Evolutionary conservation across 2,888 invertebrate genomes (phyloP).

Genomic region (Caenorhabditis imperialis): DNA sequence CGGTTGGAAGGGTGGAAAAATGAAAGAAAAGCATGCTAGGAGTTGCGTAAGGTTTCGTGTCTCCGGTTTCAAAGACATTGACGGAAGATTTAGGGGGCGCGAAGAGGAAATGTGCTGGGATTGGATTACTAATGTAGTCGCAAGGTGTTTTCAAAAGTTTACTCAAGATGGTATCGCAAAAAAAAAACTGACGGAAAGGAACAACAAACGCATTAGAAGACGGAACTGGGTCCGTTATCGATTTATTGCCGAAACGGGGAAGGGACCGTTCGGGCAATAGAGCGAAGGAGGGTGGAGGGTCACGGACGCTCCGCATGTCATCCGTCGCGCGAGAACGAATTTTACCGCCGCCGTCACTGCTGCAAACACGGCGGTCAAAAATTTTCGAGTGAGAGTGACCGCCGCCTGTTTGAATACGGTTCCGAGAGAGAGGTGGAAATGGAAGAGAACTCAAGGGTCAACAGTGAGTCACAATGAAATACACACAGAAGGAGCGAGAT

Average conservation of each 20-base stretch:
- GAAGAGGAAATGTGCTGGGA: constrained; percentile 15
- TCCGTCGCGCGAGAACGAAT: constrained; percentile 19
- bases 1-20: not conserved
- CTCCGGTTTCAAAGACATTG: constrained; percentile 15
- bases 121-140: constrained; percentile 41
- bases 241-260: constrained; percentile 5
- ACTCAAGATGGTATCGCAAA: constrained; percentile 26
- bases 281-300: constrained; percentile 25
- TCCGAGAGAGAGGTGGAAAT: constrained; percentile 26
- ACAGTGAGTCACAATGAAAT: constrained; percentile 47
- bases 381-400: constrained; percentile 28
- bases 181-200: not conserved
- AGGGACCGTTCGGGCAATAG: constrained; percentile 10
- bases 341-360: constrained; percentile 33
- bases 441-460: constrained; percentile 21
- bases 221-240: too few relatives aligned
- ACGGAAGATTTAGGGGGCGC: not conserved
- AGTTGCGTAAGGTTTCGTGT: constrained; percentile 38
- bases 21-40: constrained; percentile 10
- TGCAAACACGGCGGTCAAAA: constrained; percentile 43
- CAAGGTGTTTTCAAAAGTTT: constrained; percentile 8
- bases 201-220: not conserved
- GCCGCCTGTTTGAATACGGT: constrained; percentile 47
- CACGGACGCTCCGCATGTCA: constrained; percentile 46
- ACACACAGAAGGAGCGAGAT: constrained; percentile 21